phyloP scores from a whole-genome alignment of 2,113 vertebrate species.

The human region DNA sequence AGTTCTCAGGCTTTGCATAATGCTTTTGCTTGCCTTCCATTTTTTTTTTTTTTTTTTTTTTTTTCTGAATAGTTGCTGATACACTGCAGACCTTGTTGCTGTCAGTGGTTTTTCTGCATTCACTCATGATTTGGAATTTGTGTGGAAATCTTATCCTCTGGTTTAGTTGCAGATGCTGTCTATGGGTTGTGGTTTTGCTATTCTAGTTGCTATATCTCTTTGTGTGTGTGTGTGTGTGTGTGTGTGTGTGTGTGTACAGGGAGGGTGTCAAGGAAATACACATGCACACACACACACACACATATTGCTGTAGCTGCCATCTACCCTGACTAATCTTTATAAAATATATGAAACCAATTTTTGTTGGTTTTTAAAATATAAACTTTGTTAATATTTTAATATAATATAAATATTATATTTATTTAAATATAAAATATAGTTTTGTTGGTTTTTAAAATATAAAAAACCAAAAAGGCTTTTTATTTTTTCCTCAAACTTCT shows the following conservation, averaged over 20 bases:
- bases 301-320: background rate
- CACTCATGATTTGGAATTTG: background rate
- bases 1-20: background rate
- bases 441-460: too few species aligned
- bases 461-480: too few species aligned
- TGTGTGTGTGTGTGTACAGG: background rate
- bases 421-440: too few species aligned
- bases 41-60: background rate
- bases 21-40: background rate
- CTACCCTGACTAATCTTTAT: background rate
- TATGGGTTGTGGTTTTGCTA: background rate
- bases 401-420: too few species aligned
- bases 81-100: background rate
- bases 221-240: background rate
- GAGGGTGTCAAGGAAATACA: background rate
- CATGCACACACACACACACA: background rate
- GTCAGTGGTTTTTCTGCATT: background rate
- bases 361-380: too few species aligned
- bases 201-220: background rate
- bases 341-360: background rate
- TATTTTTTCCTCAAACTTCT: background rate
- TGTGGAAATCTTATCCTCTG: background rate
- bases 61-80: background rate
- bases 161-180: background rate
- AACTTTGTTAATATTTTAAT: too few species aligned